These are phyloP conservation scores for Poeciliopsis presidionis DNA, from an alignment of 2,797 vertebrate genomes.

Conservation along the genomic window DNA sequence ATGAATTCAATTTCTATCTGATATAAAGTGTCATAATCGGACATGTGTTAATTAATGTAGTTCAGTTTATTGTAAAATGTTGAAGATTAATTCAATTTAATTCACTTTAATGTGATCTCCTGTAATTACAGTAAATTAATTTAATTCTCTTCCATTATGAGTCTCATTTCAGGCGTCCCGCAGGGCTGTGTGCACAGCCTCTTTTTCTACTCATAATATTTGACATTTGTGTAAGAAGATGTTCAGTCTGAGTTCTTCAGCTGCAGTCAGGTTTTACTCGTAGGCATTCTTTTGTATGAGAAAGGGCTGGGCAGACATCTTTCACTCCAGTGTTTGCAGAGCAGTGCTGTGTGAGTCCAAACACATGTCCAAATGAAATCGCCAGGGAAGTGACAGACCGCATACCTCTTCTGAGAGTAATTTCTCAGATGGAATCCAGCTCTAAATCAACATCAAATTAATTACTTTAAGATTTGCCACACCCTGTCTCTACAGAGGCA, in stretches of 20 bases:
- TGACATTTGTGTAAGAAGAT: not conserved
- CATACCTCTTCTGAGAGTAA: not conserved
- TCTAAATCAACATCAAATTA: not conserved
- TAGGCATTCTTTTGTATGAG: not conserved
- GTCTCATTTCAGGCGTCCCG: not conserved
- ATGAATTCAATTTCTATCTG: not conserved
- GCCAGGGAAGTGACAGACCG: not conserved
- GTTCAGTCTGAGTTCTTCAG: not conserved
- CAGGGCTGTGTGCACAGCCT: not conserved
- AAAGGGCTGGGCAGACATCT: not conserved
- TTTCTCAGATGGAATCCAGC: not conserved
- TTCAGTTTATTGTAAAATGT: not conserved
- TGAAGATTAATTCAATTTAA: not conserved
- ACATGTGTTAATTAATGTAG: not conserved
- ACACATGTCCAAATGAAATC: not conserved
- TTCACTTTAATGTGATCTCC: not conserved
- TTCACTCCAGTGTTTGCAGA: constrained; percentile 9
- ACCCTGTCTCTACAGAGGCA: not conserved
- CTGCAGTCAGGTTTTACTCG: not conserved
- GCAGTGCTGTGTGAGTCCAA: not conserved
- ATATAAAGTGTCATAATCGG: no score
- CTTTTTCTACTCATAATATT: not conserved
- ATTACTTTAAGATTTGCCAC: not conserved
- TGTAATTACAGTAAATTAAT: not conserved
- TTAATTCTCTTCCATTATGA: not conserved